Conservation (phyloP, 2,888 invertebrate species). For the Deladenus siricidicola region DNA sequence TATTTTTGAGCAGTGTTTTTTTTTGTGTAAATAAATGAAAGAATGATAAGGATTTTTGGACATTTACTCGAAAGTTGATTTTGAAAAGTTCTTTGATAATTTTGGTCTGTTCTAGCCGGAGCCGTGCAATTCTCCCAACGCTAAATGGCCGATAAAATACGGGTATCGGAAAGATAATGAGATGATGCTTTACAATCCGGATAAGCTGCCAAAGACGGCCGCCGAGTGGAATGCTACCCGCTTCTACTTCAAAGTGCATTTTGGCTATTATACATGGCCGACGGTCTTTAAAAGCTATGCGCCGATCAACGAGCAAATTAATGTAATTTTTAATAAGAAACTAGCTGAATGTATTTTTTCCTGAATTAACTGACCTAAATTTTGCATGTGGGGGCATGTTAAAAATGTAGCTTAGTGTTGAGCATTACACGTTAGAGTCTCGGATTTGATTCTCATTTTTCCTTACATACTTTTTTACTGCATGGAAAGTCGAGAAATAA, state of each 20-base stretch:
- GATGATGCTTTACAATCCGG: conserved; percentile 68
- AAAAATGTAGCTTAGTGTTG: neutral
- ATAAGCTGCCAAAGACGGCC: conserved; percentile 61
- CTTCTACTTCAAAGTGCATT: conserved; percentile 9
- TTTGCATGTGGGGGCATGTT: conserved; percentile 13
- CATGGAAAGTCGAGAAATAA: neutral
- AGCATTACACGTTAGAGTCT: no score
- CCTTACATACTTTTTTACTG: no score
- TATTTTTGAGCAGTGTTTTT: no score
- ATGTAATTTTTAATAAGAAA: conserved; percentile 21
- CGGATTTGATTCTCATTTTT: no score
- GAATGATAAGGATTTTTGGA: no score
- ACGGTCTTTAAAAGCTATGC: conserved; percentile 51
- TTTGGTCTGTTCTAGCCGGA: neutral
- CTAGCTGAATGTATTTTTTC: no score
- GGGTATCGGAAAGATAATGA: conserved; percentile 64
- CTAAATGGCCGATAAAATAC: conserved; percentile 46
- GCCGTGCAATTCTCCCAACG: conserved; percentile 35
- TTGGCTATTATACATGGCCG: conserved; percentile 61
- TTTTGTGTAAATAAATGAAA: no score
- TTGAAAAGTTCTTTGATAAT: no score
- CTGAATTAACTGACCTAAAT: neutral
- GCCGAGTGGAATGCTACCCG: conserved; percentile 66
- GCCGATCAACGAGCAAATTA: conserved; percentile 34
- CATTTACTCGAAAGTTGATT: no score